Evolutionary conservation across 2,888 invertebrate genomes (phyloP), one percentile per base, ranked within the genome.

Genomic region (Eudemis profundana): DNA sequence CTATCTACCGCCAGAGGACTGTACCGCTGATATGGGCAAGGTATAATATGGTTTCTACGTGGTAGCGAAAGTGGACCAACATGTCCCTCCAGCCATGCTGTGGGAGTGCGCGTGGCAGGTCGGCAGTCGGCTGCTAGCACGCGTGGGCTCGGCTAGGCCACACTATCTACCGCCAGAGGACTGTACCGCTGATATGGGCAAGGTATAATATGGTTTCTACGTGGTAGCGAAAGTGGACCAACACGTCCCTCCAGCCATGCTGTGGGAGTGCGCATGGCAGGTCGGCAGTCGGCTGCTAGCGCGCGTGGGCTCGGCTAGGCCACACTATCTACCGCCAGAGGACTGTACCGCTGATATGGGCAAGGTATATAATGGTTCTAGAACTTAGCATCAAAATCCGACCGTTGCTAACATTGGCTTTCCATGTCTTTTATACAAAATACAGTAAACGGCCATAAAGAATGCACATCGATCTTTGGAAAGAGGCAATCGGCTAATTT

Each of bases 81-180:
- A 72, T 49, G 64, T 65, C 3, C 64, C 64, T 14, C 50, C 59
- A 4, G 64, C 27, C 1, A 19, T 46, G 51, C 96, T 97, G 82
- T 97, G 97, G 97, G 96, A 96, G 83, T 95, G 96, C 89, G 94
- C 96, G 40, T 97, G 96, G 96, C 96, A 96, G 84, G 94, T 95
- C 19, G 95, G 96, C 78, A 95, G 96, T 2, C 95, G 95, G 74
- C 90, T 97, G 61, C 93, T 97, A 66, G 95, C 96, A 36, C 95
- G 50, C 4, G 96, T 96, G 1, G 95, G 94, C 68, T 78, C 83
- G 0, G 81, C 84, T 1, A 70, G 75, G 87, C 94, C 94, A 50
- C 93, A 93, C 75, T 95, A 95, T 78, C 93, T 95, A 75, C 95
- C 86, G 8, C 93, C 89, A 4, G 93, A 94, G 60, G 93, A 93